Evolutionary conservation across 2,888 invertebrate species (phyloP).

Genomic region (Adelphocoris suturalis): DNA sequence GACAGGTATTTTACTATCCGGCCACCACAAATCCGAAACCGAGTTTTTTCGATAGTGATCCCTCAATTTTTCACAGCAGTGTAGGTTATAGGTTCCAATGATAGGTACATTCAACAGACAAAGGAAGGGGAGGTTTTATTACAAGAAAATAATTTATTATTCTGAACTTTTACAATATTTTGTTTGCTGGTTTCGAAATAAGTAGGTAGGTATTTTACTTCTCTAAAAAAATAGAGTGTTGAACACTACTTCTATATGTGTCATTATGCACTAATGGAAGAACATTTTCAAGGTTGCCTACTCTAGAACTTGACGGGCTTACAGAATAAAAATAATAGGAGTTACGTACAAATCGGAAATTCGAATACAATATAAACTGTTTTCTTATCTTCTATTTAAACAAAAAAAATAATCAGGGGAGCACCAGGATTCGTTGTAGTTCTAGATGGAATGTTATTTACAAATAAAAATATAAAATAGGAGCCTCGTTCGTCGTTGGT

Average conservation of each 20-base stretch:
- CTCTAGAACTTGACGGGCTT: background rate
- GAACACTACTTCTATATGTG: background rate
- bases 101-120: no score
- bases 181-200: background rate
- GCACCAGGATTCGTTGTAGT: slow-evolving; percentile 59
- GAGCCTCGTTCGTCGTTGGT: slow-evolving; percentile 75
- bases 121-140: background rate
- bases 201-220: background rate
- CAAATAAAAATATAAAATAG: slow-evolving; percentile 17
- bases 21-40: no score
- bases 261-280: slow-evolving; percentile 32
- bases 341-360: background rate
- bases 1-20: no score
- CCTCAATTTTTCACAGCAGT: no score
- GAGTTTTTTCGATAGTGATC: no score
- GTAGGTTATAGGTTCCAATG: no score
- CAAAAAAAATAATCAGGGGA: background rate
- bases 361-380: slow-evolving; percentile 3
- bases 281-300: background rate
- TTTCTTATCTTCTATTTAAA: slow-evolving; percentile 26
- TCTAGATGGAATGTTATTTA: slow-evolving; percentile 55
- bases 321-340: slow-evolving; percentile 3
- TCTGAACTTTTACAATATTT: slow-evolving; percentile 11
- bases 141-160: slow-evolving; percentile 58
- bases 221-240: slow-evolving; percentile 44